Evolutionary conservation across 2,888 invertebrate species (phyloP), one percentile per base, ranked within the genome.

Genomic region (Pheosia gnoma): DNA sequence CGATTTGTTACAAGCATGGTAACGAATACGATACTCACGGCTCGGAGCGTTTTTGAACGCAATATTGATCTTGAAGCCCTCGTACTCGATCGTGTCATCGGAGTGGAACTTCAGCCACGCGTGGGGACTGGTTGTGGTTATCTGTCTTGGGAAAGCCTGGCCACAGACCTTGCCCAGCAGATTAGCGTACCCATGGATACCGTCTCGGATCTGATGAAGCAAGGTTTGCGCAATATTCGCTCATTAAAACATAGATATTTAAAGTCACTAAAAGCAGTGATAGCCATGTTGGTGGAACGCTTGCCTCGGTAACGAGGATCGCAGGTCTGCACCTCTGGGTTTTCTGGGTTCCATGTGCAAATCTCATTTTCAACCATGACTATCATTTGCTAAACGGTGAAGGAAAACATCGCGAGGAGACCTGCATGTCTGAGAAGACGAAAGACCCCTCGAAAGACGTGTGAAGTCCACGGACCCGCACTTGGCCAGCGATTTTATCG

Each of bases 21-120:
- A 47, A 11, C 3, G 9, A 45, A 37, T 37, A 57, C 41, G 25
- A 63, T 69, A 79, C 82, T 80, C 60, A 83, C 83, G 74, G 65
- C 82, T 79, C 9, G 58, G 47, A 0, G 68, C 77, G 5, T 47
- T 6, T 10, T 72, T 70, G 39, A 84, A 88, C 11, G 84, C 81
- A 0, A 91, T 68, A 10, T 81, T 80, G 51, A 93, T 93, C n/a
- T 84, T 83, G 67, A 93, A 93, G 0, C 93, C 93, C 5, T 90
- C 89, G 51, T 93, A 93, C 39, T 93, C 93, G 36, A 93, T 93
- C 3, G 90, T 93, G 36, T 91, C 91, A 43, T 89, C 89, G 0
- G 89, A 88, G 9, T 80, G 75, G 68, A 87, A 87, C 60, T 87
- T 87, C 52, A 87, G 60, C 93, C 93, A 93, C 0, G 86, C 84